Evolutionary conservation across 2,797 vertebrate species (phyloP), one percentile per base, ranked within the genome.

Genomic region (Pseudocheirus occidentalis): DNA sequence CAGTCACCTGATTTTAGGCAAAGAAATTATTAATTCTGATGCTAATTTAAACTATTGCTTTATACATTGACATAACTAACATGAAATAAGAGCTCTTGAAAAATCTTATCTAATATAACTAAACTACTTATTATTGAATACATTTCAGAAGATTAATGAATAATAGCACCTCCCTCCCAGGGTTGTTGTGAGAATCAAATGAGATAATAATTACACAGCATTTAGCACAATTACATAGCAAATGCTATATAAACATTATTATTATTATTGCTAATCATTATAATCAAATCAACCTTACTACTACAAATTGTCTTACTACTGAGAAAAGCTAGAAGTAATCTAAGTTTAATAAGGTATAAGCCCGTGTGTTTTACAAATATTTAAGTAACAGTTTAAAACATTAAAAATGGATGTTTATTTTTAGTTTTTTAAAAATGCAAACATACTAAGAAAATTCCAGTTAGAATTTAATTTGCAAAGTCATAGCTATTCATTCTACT

Each of bases 381-480:
- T 90, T 54, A 29, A 52, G 27, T 90, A 12, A 90, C 10, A 53
- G 21, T 90, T 34, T 54, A 90, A 55, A 54, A 31, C 14, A 90
- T 90, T 52, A 90, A 92, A 91, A 55, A 93, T 91, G 90, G 57
- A 94, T 91, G 50, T 95, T 21, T 46, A 57, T 95, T 81, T 94
- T 29, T 91, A 96, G 34, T 96, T 89, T 28, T 94, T 94, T 6
- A 24, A 4, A 81, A 46, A 46, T 12, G 52, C 16, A 54, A 90
- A 90, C 13, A 54, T 54, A 31, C 28, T 55, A n/a, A 90, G 29
- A 94, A 95, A 55, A 10, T 50, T 92, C n/a, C 58, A 90, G 55
- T 58, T 94, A 90, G 54, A 95, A 93, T 87, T 91, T 91, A 31
- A 97, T 94, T 96, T 93, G 28, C 53, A 95, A 92, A 94, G 7